Evolutionary conservation across 1,140 invertebrate species (phyloP), one percentile per base, ranked within the genome.

Genomic region (Microplitis mediator): DNA sequence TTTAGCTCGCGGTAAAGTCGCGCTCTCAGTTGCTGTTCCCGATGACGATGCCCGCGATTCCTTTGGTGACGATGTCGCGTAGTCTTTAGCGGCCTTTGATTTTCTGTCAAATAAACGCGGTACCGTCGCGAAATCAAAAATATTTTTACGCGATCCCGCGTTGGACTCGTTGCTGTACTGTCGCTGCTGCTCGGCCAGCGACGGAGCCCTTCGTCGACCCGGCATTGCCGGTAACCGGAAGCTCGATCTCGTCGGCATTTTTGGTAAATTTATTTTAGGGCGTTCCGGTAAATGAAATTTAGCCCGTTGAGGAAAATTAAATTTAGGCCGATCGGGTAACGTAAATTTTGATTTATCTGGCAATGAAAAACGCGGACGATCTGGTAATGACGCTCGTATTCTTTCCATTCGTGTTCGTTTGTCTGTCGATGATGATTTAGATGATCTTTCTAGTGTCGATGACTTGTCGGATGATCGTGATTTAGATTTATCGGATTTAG

Each of bases 71-170:
- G 84, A 85, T 0, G 82, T 85, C 6, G 79, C 77, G 69, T 82
- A 83, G n/a, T 84, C 83, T n/a, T 75, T 77, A 36, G 86, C 87
- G 39, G 84, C 84, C 64, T 86, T 85, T 8, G 82, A 81, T 74
- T 91, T 92, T 73, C 88, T 90, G 52, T 90, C 89, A 77, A 95
- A 94, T 39, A 94, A 87, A 67, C 93, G 88, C 0, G 93, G 93
- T 82, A 92, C 93, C 0, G 93, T 94, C 74, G 90, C 90, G 71
- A 93, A 92, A 80, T 93, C 91, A 82, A 93, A 93, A 89, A 92
- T 80, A 84, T 89, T 84, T 88, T 88, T 80, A 85, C 89, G 74
- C 67, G 87, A 83, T 62, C 84, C 82, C 35, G 82, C 84, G 0
- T 80, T 84, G 45, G 85, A 89, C 72, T 89, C 88, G 23, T 84